Base-by-base conservation (phyloP, 1,140 invertebrate species). In the Leucophenga varia region DNA sequence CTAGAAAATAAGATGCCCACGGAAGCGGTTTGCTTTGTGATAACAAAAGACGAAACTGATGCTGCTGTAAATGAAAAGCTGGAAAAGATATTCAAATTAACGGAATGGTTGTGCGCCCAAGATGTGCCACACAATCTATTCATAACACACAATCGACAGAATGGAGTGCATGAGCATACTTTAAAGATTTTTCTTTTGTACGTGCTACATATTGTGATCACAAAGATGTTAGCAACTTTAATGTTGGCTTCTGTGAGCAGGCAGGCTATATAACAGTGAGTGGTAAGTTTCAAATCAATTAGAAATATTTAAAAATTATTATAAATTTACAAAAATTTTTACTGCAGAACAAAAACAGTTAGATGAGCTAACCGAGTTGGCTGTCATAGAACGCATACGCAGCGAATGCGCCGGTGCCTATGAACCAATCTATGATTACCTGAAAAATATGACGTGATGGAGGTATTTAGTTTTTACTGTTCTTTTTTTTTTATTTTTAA, bases 231-330 rank as follows among this genome's bases (percentile, higher is more conserved):
- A 46, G 41, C 2, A 51, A 41, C 2, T 65, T 69, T 2, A 75
- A 75, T 54, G 54, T 73, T 21, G 73, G 61, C 13, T 75, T 74
- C 40, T 75, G 72, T 46, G 73, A 75, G 32, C 21, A 73, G 14
- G 52, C 49, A 4, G 73, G 73, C 2, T 75, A 57, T 30, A 52
- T 74, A 25, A 54, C 72, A 0, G 25, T 74, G 2, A 55, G 61
- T 30, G 54, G 70, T 74, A 31, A 60, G 35, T 35, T n/a, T n/a
- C n/a, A n/a, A n/a, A n/a, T n/a, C n/a, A n/a, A n/a, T n/a, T n/a
- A n/a, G n/a, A n/a, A n/a, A n/a, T n/a, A n/a, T n/a, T n/a, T n/a
- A n/a, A n/a, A n/a, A n/a, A n/a, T n/a, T 35, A 2, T 19, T 34
- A 34, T 13, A 20, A 19, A n/a, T n/a, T 13, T 13, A 21, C 0